Evolutionary conservation across 2,113 vertebrate genomes (phyloP).

Genomic region (Puma concolor): DNA sequence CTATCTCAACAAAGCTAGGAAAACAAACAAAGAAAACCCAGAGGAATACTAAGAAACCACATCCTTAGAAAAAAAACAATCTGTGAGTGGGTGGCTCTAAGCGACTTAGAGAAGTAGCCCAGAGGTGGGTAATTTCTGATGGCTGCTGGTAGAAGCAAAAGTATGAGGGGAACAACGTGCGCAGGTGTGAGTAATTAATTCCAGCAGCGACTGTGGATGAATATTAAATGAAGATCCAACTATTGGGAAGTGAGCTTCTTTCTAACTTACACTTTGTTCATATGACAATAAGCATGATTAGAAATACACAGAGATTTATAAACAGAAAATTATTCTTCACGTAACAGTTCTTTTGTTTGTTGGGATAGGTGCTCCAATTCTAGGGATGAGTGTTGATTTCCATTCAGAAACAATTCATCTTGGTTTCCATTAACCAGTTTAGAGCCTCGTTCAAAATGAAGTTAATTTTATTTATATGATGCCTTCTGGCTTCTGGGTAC

Average conservation of each 20-base stretch:
- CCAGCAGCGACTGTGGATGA: not conserved
- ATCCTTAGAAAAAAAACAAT: not conserved
- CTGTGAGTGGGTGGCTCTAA: not conserved
- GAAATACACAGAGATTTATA: not conserved
- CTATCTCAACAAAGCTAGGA: not conserved
- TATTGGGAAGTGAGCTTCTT: not conserved
- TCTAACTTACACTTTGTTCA: not conserved
- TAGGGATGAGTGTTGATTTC: conserved; percentile 13
- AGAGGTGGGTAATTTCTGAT: not conserved
- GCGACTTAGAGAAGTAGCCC: not conserved
- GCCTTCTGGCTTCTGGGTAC: not conserved
- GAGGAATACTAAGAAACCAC: not conserved
- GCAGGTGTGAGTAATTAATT: not conserved
- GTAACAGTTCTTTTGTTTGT: conserved; percentile 1
- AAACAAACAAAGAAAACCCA: not conserved
- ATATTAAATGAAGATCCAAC: not conserved
- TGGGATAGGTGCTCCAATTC: not conserved
- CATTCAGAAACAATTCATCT: conserved; percentile 52
- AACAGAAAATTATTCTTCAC: not conserved
- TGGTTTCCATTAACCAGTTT: conserved; percentile 27
- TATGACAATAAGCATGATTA: not conserved
- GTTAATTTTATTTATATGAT: conserved; percentile 45
- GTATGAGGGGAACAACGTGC: not conserved
- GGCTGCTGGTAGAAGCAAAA: not conserved
- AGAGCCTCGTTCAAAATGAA: not conserved